Conservation (phyloP, 2,888 invertebrate genomes). For the Drosophila neotestacea region DNA sequence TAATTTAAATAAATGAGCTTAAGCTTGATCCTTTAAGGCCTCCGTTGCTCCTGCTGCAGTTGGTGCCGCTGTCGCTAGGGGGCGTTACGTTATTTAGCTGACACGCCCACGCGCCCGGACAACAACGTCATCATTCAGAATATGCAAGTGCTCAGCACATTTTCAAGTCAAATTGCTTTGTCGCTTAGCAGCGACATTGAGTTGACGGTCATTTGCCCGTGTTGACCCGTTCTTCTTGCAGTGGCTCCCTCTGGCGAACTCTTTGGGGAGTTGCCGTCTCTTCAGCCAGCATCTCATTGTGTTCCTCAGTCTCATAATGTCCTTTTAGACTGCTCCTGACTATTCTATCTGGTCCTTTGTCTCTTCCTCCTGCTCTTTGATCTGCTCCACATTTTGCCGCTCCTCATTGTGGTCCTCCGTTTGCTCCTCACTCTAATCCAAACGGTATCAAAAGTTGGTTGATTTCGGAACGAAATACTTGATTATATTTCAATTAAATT, state of each 20-base stretch:
- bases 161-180: slow-evolving; percentile 81
- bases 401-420: too few species aligned
- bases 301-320: too few species aligned
- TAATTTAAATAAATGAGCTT: slow-evolving; percentile 84
- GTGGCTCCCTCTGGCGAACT: background rate
- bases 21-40: slow-evolving; percentile 81
- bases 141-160: slow-evolving; percentile 78
- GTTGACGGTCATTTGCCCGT: slow-evolving; percentile 38
- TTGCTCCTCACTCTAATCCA: too few species aligned
- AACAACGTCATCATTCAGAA: slow-evolving; percentile 41
- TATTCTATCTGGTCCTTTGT: too few species aligned
- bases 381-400: too few species aligned
- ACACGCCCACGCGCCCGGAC: slow-evolving; percentile 30
- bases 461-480: too few species aligned
- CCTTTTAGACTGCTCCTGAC: background rate
- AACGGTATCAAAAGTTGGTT: too few species aligned
- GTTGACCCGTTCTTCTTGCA: slow-evolving; percentile 33
- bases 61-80: slow-evolving; percentile 19
- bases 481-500: too few species aligned
- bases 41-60: slow-evolving; percentile 41
- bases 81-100: slow-evolving; percentile 56
- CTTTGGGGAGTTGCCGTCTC: background rate
- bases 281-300: background rate
- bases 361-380: too few species aligned
- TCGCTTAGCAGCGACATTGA: slow-evolving; percentile 51